These are phyloP conservation scores for Sclerurus mexicanus DNA, from an alignment of 2,113 vertebrate species.

Conservation along the genomic window DNA sequence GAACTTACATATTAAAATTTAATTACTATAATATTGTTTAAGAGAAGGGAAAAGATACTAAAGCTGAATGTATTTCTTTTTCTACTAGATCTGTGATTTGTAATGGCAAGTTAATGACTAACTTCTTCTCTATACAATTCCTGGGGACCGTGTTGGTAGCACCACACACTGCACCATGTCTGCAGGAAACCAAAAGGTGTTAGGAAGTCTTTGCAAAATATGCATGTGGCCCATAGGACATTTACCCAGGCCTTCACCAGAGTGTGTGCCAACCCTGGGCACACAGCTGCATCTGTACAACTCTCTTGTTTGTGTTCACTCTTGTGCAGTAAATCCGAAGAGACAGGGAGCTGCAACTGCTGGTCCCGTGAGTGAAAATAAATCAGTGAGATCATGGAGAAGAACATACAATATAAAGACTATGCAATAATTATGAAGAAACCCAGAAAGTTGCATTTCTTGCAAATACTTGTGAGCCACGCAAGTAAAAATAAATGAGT, in stretches of 20 bases:
- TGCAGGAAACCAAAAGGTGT: background rate
- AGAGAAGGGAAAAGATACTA: background rate
- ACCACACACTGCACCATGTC: background rate
- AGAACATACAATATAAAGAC: background rate
- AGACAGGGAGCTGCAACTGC: background rate
- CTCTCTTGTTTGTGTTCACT: background rate
- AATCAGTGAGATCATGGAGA: background rate
- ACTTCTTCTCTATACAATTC: background rate
- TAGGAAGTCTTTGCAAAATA: rapidly evolving
- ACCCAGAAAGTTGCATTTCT: background rate
- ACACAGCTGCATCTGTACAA: background rate
- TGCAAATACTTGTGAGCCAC: background rate
- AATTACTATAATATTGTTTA: slow-evolving; percentile 17
- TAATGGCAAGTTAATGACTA: background rate
- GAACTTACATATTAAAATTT: slow-evolving; percentile 22
- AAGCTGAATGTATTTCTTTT: background rate
- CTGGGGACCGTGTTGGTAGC: background rate
- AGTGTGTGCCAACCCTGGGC: background rate
- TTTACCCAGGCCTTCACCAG: background rate
- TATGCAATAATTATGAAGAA: background rate
- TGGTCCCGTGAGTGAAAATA: background rate
- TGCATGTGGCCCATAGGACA: background rate
- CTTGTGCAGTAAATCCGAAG: background rate
- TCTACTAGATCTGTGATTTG: background rate
- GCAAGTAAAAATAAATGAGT: background rate